phyloP scores from a whole-genome alignment of 2,888 invertebrate genomes.

The Hypomecis punctinalis region DNA sequence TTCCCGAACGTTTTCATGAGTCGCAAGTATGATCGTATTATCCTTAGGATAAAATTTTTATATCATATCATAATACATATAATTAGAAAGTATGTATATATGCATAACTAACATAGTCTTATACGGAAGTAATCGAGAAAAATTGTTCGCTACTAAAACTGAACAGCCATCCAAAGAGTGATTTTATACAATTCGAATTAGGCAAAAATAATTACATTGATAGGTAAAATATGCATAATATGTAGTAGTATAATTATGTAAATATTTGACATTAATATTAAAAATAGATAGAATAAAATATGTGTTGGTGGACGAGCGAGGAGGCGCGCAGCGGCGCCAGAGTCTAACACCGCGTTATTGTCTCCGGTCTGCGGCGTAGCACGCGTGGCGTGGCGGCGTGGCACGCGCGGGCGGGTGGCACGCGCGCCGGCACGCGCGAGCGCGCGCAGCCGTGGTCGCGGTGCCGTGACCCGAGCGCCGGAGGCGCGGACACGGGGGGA shows the following conservation, averaged over 20 bases:
- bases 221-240: constrained; percentile 82
- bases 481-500: constrained; percentile 46
- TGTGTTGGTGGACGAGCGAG: constrained; percentile 82
- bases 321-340: constrained; percentile 64
- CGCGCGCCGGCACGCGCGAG: constrained; percentile 36
- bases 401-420: constrained; percentile 46
- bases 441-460: constrained; percentile 35
- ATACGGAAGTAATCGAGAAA: constrained; percentile 81
- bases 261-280: constrained; percentile 85
- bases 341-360: constrained; percentile 55
- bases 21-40: constrained; percentile 80
- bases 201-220: constrained; percentile 84
- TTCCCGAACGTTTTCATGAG: constrained; percentile 79
- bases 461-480: constrained; percentile 45
- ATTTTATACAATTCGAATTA: constrained; percentile 85
- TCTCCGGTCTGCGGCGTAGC: constrained; percentile 18
- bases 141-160: constrained; percentile 79
- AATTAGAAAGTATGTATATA: constrained; percentile 84
- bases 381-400: constrained; percentile 8
- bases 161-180: constrained; percentile 79
- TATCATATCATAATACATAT: constrained; percentile 82
- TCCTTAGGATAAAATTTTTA: constrained; percentile 84
- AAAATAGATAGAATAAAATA: constrained; percentile 85
- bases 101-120: constrained; percentile 83
- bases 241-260: constrained; percentile 83